Conservation (phyloP, 2,888 invertebrate species). For the Ectropis crepuscularia region DNA sequence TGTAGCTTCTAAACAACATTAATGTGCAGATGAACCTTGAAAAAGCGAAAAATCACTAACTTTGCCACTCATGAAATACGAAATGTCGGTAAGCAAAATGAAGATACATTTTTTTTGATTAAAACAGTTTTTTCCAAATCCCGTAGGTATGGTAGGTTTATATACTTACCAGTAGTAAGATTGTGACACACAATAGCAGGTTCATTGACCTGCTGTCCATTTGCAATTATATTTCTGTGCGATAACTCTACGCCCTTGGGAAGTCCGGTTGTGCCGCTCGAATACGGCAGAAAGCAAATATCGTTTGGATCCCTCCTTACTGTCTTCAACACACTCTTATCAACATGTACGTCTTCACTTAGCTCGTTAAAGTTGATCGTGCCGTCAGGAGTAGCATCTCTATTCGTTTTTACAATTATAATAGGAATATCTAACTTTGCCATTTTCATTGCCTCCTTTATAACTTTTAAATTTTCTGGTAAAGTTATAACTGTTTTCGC, state of each 20-base stretch:
- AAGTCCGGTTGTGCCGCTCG: constrained; percentile 94
- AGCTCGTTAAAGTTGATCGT: constrained; percentile 87
- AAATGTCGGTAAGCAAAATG: too few species aligned
- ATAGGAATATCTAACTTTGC: constrained; percentile 82
- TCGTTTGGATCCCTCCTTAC: constrained; percentile 81
- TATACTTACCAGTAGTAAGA: constrained; percentile 70
- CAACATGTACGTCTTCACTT: constrained; percentile 81
- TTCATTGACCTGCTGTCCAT: constrained; percentile 73
- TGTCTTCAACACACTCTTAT: constrained; percentile 80
- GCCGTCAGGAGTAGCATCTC: constrained; percentile 67
- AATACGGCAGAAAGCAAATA: constrained; percentile 90
- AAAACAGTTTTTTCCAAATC: too few species aligned
- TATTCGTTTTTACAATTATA: constrained; percentile 74
- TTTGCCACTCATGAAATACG: too few species aligned
- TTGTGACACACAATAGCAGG: constrained; percentile 56
- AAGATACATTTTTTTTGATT: too few species aligned
- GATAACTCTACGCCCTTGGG: constrained; percentile 91
- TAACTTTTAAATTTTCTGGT: constrained; percentile 74
- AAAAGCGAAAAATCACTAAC: too few species aligned
- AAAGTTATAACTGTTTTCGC: constrained; percentile 87
- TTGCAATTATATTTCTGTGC: constrained; percentile 85
- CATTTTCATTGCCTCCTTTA: constrained; percentile 77
- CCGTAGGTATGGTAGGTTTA: too few species aligned
- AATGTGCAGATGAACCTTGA: too few species aligned
- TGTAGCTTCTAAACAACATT: too few species aligned